A percentile compares a stretch with the other conserved stretches of the same genome.
phyloP scores from a whole-genome alignment of 2,888 invertebrate genomes.

The Himalopsyche japonica region DNA sequence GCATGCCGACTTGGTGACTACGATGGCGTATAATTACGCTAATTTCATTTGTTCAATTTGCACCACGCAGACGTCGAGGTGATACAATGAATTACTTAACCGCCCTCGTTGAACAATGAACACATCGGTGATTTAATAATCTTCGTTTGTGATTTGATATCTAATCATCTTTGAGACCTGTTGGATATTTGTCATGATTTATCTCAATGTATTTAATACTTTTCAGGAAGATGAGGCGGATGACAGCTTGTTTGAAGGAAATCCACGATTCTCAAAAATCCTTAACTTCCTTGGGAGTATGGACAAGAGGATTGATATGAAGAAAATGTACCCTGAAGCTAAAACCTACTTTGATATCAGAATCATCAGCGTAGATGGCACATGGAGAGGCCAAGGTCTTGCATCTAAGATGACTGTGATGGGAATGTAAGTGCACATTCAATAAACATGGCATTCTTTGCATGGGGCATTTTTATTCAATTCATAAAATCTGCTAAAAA shows the following conservation, averaged over 20 bases:
- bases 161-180: no score
- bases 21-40: no score
- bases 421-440: not conserved
- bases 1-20: no score
- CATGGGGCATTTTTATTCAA: not conserved
- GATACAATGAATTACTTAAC: no score
- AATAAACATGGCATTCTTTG: not conserved
- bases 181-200: no score
- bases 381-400: conserved; percentile 68
- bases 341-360: conserved; percentile 63
- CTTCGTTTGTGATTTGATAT: no score
- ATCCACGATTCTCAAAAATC: conserved; percentile 69
- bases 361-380: conserved; percentile 68
- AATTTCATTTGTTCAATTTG: no score
- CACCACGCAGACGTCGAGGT: no score
- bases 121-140: no score
- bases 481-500: not conserved
- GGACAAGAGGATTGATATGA: conserved; percentile 60
- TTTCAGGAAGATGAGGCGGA: conserved; percentile 49
- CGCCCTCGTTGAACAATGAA: no score
- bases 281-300: conserved; percentile 62
- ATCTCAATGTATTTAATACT: conserved; percentile 42
- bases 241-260: conserved; percentile 56
- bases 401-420: conserved; percentile 58
- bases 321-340: conserved; percentile 61